These are phyloP conservation scores for Drosophila nasuta DNA, from an alignment of 1,140 invertebrate species.

Conservation along the genomic window DNA sequence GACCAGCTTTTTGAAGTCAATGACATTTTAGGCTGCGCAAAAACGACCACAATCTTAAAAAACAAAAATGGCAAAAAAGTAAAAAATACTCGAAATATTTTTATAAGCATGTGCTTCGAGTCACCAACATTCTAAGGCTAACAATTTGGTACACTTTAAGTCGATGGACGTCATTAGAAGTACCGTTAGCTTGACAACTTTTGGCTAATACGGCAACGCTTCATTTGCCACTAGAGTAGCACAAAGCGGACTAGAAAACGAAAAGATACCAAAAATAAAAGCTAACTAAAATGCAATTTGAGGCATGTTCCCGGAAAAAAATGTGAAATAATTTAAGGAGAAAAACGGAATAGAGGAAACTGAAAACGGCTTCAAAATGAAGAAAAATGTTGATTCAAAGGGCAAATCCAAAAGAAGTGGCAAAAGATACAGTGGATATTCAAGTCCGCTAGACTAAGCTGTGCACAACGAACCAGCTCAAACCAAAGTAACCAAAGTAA, in stretches of 20 bases:
- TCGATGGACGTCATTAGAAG: slow-evolving; percentile 42
- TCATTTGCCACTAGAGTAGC: slow-evolving; percentile 44
- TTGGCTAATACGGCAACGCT: slow-evolving; percentile 43
- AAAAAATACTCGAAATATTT: slow-evolving; percentile 38
- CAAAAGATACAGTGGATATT: slow-evolving; percentile 2
- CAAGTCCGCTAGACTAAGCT: background rate
- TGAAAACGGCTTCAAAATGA: slow-evolving; percentile 26
- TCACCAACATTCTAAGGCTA: background rate
- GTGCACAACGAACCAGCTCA: background rate
- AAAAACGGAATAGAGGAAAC: background rate
- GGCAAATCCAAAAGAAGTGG: slow-evolving; percentile 17
- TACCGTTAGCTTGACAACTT: slow-evolving; percentile 42
- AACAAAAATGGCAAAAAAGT: background rate
- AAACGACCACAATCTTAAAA: slow-evolving; percentile 8
- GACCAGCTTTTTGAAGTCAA: slow-evolving; percentile 40
- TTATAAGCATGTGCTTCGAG: slow-evolving; percentile 8
- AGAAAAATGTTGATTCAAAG: slow-evolving; percentile 29
- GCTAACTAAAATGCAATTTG: slow-evolving; percentile 54
- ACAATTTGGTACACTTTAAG: slow-evolving; percentile 31
- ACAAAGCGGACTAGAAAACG: slow-evolving; percentile 29
- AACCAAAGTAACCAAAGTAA: background rate
- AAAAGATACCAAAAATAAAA: slow-evolving; percentile 9
- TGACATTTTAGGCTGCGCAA: slow-evolving; percentile 28
- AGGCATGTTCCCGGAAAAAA: slow-evolving; percentile 28
- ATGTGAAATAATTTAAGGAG: slow-evolving; percentile 9